phyloP scores from a whole-genome alignment of 2,113 vertebrate species.

The Peromyscus polionotus region DNA sequence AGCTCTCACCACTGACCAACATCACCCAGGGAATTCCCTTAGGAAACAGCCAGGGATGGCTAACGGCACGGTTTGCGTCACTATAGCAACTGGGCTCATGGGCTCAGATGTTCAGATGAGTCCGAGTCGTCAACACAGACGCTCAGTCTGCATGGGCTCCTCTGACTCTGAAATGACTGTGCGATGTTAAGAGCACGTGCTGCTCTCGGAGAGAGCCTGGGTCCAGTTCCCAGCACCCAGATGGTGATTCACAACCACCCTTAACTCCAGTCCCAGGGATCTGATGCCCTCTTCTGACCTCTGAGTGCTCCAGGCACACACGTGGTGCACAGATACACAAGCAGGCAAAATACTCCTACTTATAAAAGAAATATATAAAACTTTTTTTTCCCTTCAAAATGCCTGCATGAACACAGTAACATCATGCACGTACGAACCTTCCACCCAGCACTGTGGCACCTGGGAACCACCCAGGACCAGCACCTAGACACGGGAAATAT shows the following conservation, averaged over 20 bases:
- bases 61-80: neutral
- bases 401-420: neutral
- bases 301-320: neutral
- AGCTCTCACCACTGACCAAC: neutral
- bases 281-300: neutral
- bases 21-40: neutral
- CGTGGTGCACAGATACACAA: neutral
- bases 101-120: no score
- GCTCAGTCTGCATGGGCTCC: neutral
- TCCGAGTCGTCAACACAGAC: neutral
- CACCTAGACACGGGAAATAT: neutral
- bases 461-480: neutral
- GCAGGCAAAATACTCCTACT: neutral
- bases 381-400: neutral
- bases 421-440: neutral
- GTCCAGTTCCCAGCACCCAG: neutral
- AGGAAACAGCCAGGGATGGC: neutral
- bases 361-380: neutral
- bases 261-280: neutral
- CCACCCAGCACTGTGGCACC: fast-evolving
- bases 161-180: neutral
- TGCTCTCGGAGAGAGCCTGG: no score
- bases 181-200: neutral
- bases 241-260: neutral
- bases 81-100: neutral